Evolutionary conservation across 2,888 invertebrate species (phyloP), one percentile per base, ranked within the genome.

Genomic region (Pyrrhosoma nymphula): DNA sequence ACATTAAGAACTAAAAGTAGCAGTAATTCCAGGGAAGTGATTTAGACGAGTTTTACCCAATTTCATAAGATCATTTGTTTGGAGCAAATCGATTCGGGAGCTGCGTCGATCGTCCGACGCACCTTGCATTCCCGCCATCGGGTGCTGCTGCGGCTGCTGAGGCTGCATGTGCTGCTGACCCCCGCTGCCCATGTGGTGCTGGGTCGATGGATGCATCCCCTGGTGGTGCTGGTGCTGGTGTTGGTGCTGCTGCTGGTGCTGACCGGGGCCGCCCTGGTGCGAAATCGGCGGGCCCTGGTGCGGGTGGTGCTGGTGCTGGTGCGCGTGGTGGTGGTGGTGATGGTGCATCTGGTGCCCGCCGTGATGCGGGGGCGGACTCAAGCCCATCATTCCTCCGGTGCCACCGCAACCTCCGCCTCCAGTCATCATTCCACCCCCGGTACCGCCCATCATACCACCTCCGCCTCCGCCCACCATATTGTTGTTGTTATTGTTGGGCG

Each of bases 401-500:
- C 95, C 95, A 20, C 35, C 89, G 30, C 90, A 69, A 16, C 97
- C 97, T 96, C 97, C 97, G 96, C 97, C 97, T 96, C 93, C 69
- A 35, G 47, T 69, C 93, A 93, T 93, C 60, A 63, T 69, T 2
- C 93, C 93, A 6, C 93, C 93, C 1, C 91, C 95, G 56, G 47
- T 91, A 20, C 91, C 82, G 16, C 82, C 95, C 95, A 82, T 82
- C 56, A 56, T 30, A 1, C 30, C 35, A 14, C 82, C 56, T 1
- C 95, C 88, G n/a, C 95, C 95, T 16, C 89, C 95, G 20, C 47
- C 56, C 14, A 97, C 97, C 96, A 97, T 97, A 96, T 97, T 97
- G 96, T 96, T 96, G 96, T 96, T 97, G 97, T 97, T 98, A 97
- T 97, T 98, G 97, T 97, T 98, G 97, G 96, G 97, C 97, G 96